Evolutionary conservation across 1,140 invertebrate genomes (phyloP).

Genomic region (Drosophila punjabiensis): DNA sequence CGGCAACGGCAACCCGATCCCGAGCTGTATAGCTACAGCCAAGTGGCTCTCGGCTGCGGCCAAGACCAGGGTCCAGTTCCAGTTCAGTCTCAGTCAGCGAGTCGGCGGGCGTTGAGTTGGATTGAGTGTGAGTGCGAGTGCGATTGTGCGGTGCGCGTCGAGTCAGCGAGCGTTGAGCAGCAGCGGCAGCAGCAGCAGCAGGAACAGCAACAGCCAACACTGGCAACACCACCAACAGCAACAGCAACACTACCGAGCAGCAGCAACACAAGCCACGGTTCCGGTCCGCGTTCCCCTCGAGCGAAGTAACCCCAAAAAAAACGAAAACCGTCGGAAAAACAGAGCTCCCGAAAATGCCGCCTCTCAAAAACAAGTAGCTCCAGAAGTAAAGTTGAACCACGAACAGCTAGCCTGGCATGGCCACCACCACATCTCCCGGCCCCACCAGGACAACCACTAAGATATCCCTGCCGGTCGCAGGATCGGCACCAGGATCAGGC

Average conservation of each 20-base stretch:
- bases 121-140: slow-evolving; percentile 63
- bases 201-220: slow-evolving; percentile 19
- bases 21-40: slow-evolving; percentile 29
- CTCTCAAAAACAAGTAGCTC: slow-evolving; percentile 7
- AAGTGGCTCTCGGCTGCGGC: slow-evolving; percentile 51
- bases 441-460: slow-evolving; percentile 59
- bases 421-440: slow-evolving; percentile 36
- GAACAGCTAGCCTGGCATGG: slow-evolving; percentile 29
- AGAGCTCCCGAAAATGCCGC: slow-evolving; percentile 19
- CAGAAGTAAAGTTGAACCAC: not conserved
- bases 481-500: slow-evolving; percentile 14
- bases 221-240: slow-evolving; percentile 28
- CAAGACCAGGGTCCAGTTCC: slow-evolving; percentile 29
- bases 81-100: slow-evolving; percentile 64
- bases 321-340: slow-evolving; percentile 40
- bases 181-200: slow-evolving; percentile 28
- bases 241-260: slow-evolving; percentile 29
- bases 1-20: slow-evolving; percentile 44
- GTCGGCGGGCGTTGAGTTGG: slow-evolving; percentile 63
- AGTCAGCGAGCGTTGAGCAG: slow-evolving; percentile 55
- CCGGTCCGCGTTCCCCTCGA: slow-evolving; percentile 29
- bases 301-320: not conserved
- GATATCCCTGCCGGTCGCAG: slow-evolving; percentile 23
- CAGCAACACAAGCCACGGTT: slow-evolving; percentile 24
- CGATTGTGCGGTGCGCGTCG: slow-evolving; percentile 49